Evolutionary conservation across 1,140 invertebrate genomes (phyloP).

Genomic region (Macrobrachium rosenbergii): DNA sequence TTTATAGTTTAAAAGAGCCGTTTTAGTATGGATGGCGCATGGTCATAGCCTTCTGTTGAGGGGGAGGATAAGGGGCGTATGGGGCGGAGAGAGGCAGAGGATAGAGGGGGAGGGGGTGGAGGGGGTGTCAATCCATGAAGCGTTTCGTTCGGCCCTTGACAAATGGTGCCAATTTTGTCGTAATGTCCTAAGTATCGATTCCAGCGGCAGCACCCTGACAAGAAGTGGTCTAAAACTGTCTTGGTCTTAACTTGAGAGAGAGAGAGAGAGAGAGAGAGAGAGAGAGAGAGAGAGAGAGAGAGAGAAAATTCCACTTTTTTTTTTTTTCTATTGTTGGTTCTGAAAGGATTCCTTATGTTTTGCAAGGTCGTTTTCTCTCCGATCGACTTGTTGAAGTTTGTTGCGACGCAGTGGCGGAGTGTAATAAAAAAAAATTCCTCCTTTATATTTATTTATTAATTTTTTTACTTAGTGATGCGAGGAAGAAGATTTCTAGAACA

Average conservation of each 20-base stretch:
- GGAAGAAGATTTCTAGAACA: too few relatives aligned
- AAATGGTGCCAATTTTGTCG: conserved; percentile 64
- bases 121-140: background rate
- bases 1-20: background rate
- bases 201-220: conserved; percentile 23
- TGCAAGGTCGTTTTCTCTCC: too few relatives aligned
- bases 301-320: background rate
- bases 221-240: conserved; percentile 30
- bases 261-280: background rate
- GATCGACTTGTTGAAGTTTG: too few relatives aligned
- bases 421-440: too few relatives aligned
- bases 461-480: too few relatives aligned
- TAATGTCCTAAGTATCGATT: conserved; percentile 55
- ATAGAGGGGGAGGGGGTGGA: background rate
- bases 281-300: background rate
- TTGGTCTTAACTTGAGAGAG: background rate
- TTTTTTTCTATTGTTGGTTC: too few relatives aligned
- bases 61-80: background rate
- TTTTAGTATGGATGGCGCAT: background rate
- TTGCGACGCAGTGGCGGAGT: too few relatives aligned
- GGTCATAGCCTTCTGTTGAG: background rate
- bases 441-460: too few relatives aligned
- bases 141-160: conserved; percentile 41
- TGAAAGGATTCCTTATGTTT: background rate
- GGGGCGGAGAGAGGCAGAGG: background rate